Conservation (phyloP, 1,140 invertebrate genomes). For the Dendroctonus ponderosae region DNA sequence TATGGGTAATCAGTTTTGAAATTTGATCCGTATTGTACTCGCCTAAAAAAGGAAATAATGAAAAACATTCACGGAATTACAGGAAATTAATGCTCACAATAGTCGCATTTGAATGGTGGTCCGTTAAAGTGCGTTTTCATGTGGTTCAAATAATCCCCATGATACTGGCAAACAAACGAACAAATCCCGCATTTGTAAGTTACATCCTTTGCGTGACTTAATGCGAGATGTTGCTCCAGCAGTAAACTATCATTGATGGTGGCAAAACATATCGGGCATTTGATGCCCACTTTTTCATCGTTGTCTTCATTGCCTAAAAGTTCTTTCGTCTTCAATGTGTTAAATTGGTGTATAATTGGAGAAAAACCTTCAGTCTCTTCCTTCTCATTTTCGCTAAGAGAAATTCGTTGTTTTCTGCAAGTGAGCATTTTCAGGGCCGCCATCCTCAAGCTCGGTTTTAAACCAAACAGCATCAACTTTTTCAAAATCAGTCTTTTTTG, state of each 20-base stretch:
- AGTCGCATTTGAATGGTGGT: conserved; percentile 64
- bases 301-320: conserved; percentile 39
- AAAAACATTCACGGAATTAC: conserved; percentile 3
- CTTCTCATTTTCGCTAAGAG: conserved; percentile 39
- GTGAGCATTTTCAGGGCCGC: conserved; percentile 46
- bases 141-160: conserved; percentile 63
- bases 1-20: conserved; percentile 47
- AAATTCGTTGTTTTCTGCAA: conserved; percentile 42
- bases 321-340: background rate
- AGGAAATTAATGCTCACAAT: conserved; percentile 52
- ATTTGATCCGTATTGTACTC: conserved; percentile 46
- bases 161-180: conserved; percentile 64
- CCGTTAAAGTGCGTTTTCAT: conserved; percentile 65
- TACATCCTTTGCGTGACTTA: conserved; percentile 58
- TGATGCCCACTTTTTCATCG: conserved; percentile 48
- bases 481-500: conserved; percentile 47
- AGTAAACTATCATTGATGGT: conserved; percentile 52
- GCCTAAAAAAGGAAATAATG: conserved; percentile 38
- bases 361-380: conserved; percentile 40
- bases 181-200: conserved; percentile 65
- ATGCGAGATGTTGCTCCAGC: conserved; percentile 56
- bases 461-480: conserved; percentile 46
- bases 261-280: conserved; percentile 57
- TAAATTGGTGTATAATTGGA: no score
- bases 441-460: conserved; percentile 48